A percentile compares a stretch with the other conserved stretches of the same genome.
These are phyloP conservation scores for Catostomus latipinnis DNA, from an alignment of 2,797 vertebrate genomes.

Conservation along the genomic window DNA sequence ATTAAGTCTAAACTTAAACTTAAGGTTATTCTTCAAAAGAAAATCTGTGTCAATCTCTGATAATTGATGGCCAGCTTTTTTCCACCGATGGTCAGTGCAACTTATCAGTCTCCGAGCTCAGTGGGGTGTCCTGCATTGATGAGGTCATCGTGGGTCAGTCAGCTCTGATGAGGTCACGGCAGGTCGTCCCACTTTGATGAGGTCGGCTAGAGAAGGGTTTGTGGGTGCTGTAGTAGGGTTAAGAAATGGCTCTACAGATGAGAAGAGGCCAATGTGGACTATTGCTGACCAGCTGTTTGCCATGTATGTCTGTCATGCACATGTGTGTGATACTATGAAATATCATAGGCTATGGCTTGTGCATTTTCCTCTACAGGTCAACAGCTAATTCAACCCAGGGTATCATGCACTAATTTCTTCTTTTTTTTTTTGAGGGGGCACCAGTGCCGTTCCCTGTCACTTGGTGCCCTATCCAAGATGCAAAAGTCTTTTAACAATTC, in stretches of 20 bases:
- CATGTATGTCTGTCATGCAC: slow-evolving; percentile 44
- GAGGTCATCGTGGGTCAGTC: slow-evolving; percentile 77
- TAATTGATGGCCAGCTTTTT: slow-evolving; percentile 78
- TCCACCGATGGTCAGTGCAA: slow-evolving; percentile 51
- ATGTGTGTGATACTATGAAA: slow-evolving; percentile 28
- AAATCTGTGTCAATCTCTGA: slow-evolving; percentile 74
- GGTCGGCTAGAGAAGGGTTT: slow-evolving; percentile 73
- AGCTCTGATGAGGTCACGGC: slow-evolving; percentile 81
- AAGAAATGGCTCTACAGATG: slow-evolving; percentile 66
- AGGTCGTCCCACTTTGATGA: slow-evolving; percentile 83
- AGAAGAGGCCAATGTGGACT: slow-evolving; percentile 56
- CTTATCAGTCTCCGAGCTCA: slow-evolving; percentile 70
- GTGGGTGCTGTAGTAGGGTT: slow-evolving; percentile 66
- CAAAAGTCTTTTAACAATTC: no score
- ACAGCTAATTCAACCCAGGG: neutral
- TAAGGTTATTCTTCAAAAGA: slow-evolving; percentile 59
- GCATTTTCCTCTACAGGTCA: slow-evolving; percentile 4
- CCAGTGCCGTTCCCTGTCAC: no score
- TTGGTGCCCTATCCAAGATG: no score
- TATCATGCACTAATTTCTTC: no score
- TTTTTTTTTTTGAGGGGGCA: no score
- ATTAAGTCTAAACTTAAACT: slow-evolving; percentile 21
- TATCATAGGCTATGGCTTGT: neutral
- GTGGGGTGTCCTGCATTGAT: slow-evolving; percentile 79
- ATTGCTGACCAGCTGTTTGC: slow-evolving; percentile 54